Base-by-base conservation (phyloP, 2,888 invertebrate species). In the Noctua janthina region DNA sequence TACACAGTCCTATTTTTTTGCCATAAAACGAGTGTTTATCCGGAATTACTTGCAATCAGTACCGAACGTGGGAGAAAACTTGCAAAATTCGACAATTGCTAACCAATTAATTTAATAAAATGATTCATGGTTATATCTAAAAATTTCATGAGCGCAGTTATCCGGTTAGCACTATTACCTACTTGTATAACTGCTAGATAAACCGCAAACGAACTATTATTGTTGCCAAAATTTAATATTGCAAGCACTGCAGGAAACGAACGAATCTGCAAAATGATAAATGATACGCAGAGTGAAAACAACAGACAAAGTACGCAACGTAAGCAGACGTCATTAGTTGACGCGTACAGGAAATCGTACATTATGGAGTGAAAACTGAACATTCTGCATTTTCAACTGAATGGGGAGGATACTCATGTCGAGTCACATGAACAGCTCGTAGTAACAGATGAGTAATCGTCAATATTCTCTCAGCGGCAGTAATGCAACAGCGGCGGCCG, bases 301-400 rank as follows among this genome's bases (percentile, higher is more conserved):
- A 92, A 92, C 88, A 88, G 87, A 82, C 87, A 54, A 79, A 83
- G 86, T 88, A 84, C 78, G 82, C 83, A 76, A 81, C 82, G 86
- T 88, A 91, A 91, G 89, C 88, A 91, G 90, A 87, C 89, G 87
- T 92, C 93, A 92, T 93, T 93, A 93, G 90, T 87, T 74, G 83
- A 64, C 81, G 85, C 74, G 79, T 84, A 87, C 92, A 93, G 92
- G 93, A 94, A 94, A 92, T 91, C 86, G 88, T 91, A 90, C 88
- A 91, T 93, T 92, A 93, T 87, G 88, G 46, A 92, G 93, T 91
- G 93, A 92, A 93, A 93, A 92, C 93, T 89, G 88, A 86, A 90
- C 91, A 91, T 90, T 91, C 90, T 89, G 88, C 89, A 90, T 92
- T 91, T 92, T 90, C 87, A 89, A 91, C 89, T 89, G 90, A 92